Conservation (phyloP, 2,888 invertebrate genomes). For the Margaritifera margaritifera region DNA sequence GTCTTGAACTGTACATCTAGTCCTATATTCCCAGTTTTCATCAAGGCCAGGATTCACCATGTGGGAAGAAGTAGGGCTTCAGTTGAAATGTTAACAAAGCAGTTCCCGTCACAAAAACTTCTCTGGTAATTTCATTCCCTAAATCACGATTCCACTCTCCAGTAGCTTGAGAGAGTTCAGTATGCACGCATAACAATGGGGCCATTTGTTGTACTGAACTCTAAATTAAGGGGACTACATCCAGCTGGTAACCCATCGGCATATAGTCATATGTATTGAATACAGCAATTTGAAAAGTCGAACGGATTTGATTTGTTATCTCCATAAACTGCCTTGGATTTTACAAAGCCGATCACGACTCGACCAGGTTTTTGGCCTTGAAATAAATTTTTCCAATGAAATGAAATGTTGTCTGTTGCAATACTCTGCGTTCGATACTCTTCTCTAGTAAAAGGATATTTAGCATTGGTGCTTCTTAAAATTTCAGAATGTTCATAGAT, state of each 20-base stretch:
- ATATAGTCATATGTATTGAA: no score
- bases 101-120: slow-evolving; percentile 5
- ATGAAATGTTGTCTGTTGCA: slow-evolving; percentile 6
- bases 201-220: slow-evolving; percentile 10
- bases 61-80: no score
- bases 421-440: slow-evolving; percentile 18
- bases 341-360: slow-evolving; percentile 17
- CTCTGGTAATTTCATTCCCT: slow-evolving; percentile 4
- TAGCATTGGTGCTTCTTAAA: no score
- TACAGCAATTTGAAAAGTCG: slow-evolving; percentile 15
- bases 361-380: slow-evolving; percentile 16
- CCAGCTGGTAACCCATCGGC: slow-evolving; percentile 16
- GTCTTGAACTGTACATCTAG: no score
- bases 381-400: slow-evolving; percentile 20
- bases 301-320: slow-evolving; percentile 16
- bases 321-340: slow-evolving; percentile 10
- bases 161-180: slow-evolving; percentile 7
- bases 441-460: slow-evolving; percentile 17
- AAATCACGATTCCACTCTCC: slow-evolving; percentile 13
- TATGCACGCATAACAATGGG: slow-evolving; percentile 8
- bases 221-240: slow-evolving; percentile 13
- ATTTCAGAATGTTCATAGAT: no score
- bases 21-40: no score
- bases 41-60: no score
- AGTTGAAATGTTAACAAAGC: slow-evolving; percentile 17